Conservation (phyloP, 2,888 invertebrate genomes). For the Scotopteryx bipunctaria region DNA sequence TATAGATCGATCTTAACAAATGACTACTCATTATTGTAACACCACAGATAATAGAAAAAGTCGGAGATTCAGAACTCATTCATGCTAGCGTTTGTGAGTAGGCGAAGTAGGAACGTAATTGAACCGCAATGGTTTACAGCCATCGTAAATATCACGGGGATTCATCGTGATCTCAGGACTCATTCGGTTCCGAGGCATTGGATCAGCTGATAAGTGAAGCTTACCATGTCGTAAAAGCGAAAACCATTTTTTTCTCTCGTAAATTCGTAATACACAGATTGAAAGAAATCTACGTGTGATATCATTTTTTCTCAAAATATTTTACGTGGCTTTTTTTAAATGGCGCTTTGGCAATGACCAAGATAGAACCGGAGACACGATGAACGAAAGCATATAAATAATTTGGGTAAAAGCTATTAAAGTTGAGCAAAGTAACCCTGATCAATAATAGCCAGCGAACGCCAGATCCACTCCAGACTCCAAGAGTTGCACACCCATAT, state of each 20-base stretch:
- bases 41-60: too few relatives aligned
- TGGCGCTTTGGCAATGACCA: too few relatives aligned
- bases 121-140: constrained; percentile 18
- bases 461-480: neutral
- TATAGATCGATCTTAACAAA: too few relatives aligned
- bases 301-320: too few relatives aligned
- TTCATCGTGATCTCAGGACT: constrained; percentile 10
- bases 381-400: too few relatives aligned
- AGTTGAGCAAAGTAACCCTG: too few relatives aligned
- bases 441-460: too few relatives aligned
- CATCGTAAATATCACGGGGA: constrained; percentile 20
- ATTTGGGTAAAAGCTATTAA: too few relatives aligned
- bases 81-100: neutral
- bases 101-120: neutral
- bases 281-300: too few relatives aligned
- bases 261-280: too few relatives aligned
- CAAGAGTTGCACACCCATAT: constrained; percentile 3
- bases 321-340: too few relatives aligned
- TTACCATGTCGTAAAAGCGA: constrained; percentile 13
- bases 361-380: too few relatives aligned
- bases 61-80: neutral
- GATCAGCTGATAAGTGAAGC: constrained; percentile 26
- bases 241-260: constrained; percentile 4
- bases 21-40: neutral
- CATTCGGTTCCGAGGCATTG: constrained; percentile 5